These are phyloP conservation scores for Anarsia innoxiella DNA, from an alignment of 2,888 invertebrate species.

Conservation along the genomic window DNA sequence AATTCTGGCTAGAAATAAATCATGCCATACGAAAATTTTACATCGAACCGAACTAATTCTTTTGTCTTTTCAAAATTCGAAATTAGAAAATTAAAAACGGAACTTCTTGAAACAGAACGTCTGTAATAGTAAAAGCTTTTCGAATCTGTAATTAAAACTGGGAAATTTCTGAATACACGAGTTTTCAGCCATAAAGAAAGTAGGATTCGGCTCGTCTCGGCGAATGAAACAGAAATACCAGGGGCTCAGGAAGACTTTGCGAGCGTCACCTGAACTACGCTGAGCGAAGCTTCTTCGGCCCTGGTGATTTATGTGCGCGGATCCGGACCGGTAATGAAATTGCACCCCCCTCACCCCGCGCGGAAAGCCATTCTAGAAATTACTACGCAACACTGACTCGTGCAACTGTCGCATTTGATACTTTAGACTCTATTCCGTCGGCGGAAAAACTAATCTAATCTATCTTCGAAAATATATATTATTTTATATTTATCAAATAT, in stretches of 20 bases:
- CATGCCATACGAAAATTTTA: constrained; percentile 26
- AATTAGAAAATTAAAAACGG: background rate
- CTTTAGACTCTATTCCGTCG: too few species aligned
- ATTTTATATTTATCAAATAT: too few species aligned
- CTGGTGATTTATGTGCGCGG: constrained; percentile 74
- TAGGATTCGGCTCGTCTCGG: constrained; percentile 48
- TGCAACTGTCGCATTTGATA: constrained; percentile 45
- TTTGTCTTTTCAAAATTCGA: constrained; percentile 1
- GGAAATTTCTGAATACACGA: constrained; percentile 48
- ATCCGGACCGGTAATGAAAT: constrained; percentile 76
- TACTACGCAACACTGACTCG: constrained; percentile 66
- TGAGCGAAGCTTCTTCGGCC: constrained; percentile 70
- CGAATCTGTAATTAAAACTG: constrained; percentile 59
- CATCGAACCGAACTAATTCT: too few species aligned
- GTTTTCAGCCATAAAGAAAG: constrained; percentile 69
- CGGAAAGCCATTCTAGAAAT: constrained; percentile 69
- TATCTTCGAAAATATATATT: too few species aligned
- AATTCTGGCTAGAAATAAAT: constrained; percentile 33
- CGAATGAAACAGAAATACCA: constrained; percentile 64
- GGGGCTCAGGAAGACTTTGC: constrained; percentile 60
- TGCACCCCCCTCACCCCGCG: constrained; percentile 62
- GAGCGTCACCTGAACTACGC: constrained; percentile 76
- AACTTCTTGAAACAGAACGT: constrained; percentile 17
- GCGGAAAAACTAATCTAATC: too few species aligned
- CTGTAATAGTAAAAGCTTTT: constrained; percentile 43